Evolutionary conservation across 2,888 invertebrate genomes (phyloP).

Genomic region (Crepidodera aurea): DNA sequence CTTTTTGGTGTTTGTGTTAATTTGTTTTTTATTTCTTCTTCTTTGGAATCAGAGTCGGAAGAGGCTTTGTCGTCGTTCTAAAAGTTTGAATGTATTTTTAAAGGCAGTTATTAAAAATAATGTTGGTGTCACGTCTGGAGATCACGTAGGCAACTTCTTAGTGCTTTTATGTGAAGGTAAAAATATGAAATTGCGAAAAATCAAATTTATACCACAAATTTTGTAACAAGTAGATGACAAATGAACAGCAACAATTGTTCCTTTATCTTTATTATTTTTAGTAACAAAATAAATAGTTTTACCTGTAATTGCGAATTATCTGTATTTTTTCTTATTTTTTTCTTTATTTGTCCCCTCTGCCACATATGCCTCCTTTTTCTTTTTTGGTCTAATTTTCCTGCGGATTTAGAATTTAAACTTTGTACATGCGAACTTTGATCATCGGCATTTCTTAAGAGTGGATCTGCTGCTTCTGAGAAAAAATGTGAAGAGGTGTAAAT

Average conservation of each 20-base stretch:
- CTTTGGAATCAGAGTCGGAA: constrained; percentile 54
- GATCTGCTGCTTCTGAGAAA: constrained; percentile 1
- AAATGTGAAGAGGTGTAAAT: neutral
- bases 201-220: no score
- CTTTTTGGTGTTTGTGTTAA: constrained; percentile 29
- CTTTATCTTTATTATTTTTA: no score
- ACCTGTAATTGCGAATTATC: constrained; percentile 6
- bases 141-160: no score
- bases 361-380: constrained; percentile 40
- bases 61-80: constrained; percentile 40
- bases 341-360: constrained; percentile 10
- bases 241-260: no score
- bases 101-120: neutral
- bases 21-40: constrained; percentile 44
- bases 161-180: no score
- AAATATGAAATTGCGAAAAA: no score
- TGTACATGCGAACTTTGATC: neutral
- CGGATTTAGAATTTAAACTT: neutral
- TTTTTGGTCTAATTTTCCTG: constrained; percentile 50
- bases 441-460: neutral
- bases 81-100: neutral
- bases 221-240: no score
- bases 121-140: no score
- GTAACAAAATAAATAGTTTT: neutral
- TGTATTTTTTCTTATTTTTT: constrained; percentile 4